These are phyloP conservation scores for Coryphaenoides rupestris DNA, from an alignment of 2,113 vertebrate genomes.

Conservation along the genomic window DNA sequence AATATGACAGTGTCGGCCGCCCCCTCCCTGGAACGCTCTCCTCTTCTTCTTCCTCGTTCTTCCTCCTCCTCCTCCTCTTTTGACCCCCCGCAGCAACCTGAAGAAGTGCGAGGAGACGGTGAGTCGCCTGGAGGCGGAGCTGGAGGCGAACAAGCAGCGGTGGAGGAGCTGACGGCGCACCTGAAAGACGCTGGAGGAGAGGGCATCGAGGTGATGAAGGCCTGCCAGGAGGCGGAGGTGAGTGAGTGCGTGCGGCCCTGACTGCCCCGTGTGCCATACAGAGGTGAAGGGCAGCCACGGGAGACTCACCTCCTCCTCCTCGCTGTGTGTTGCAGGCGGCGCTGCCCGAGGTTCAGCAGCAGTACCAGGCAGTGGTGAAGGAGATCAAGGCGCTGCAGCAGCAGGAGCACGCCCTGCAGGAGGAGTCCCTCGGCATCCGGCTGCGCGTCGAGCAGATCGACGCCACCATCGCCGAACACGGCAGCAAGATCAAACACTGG, in stretches of 20 bases:
- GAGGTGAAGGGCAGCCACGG: too few relatives aligned
- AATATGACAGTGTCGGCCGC: background rate
- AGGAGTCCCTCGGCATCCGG: conserved; percentile 84
- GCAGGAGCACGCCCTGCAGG: conserved; percentile 83
- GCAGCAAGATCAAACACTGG: conserved; percentile 90
- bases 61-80: background rate
- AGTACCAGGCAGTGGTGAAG: conserved; percentile 74
- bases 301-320: too few relatives aligned
- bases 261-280: too few relatives aligned
- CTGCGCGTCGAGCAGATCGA: conserved; percentile 88
- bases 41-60: background rate
- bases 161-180: conserved; percentile 73
- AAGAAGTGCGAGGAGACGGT: conserved; percentile 84
- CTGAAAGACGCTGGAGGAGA: conserved; percentile 85
- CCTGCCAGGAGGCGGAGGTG: conserved; percentile 82
- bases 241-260: too few relatives aligned
- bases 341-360: conserved; percentile 80
- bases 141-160: conserved; percentile 75
- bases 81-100: conserved; percentile 81
- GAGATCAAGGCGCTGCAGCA: conserved; percentile 82
- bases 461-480: conserved; percentile 78
- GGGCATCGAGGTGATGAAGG: conserved; percentile 79
- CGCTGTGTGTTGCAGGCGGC: conserved; percentile 64
- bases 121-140: conserved; percentile 75
- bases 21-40: background rate